Percentiles rank a stretch among this genome's conserved stretches.
phyloP scores from a whole-genome alignment of 2,113 vertebrate genomes.

The Rafetus swinhoei region DNA sequence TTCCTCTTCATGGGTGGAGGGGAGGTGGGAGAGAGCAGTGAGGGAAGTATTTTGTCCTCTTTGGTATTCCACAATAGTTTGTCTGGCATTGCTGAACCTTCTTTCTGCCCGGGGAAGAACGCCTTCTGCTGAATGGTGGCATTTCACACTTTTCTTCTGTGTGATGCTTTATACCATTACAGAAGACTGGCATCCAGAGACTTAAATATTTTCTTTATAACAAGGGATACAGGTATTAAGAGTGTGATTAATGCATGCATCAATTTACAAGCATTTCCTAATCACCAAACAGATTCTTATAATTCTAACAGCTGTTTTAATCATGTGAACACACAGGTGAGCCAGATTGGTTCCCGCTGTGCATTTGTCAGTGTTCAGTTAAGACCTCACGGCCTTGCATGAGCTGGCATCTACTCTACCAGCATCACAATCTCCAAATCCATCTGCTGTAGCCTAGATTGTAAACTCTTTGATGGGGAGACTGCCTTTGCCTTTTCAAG shows the following conservation, averaged over 20 bases:
- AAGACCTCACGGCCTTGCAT: neutral
- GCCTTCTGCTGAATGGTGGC: neutral
- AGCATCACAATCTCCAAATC: neutral
- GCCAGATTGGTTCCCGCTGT: neutral
- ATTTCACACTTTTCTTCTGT: neutral
- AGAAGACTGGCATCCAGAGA: neutral
- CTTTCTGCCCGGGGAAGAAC: neutral
- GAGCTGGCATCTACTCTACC: neutral
- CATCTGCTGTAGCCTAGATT: neutral
- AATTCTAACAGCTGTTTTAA: neutral
- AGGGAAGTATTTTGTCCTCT: neutral
- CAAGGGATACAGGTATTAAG: neutral
- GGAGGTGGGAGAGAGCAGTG: neutral
- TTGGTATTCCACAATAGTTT: neutral
- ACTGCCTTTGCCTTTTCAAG: neutral
- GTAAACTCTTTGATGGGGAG: neutral
- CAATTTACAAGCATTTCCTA: neutral
- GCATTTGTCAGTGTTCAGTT: neutral
- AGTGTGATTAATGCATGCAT: neutral
- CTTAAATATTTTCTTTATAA: neutral
- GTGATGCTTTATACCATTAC: neutral
- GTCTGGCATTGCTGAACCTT: neutral
- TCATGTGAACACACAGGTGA: neutral
- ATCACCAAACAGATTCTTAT: neutral
- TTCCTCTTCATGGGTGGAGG: neutral